Base-by-base conservation (phyloP, 2,888 invertebrate species). In the Parnassius mnemosyne region DNA sequence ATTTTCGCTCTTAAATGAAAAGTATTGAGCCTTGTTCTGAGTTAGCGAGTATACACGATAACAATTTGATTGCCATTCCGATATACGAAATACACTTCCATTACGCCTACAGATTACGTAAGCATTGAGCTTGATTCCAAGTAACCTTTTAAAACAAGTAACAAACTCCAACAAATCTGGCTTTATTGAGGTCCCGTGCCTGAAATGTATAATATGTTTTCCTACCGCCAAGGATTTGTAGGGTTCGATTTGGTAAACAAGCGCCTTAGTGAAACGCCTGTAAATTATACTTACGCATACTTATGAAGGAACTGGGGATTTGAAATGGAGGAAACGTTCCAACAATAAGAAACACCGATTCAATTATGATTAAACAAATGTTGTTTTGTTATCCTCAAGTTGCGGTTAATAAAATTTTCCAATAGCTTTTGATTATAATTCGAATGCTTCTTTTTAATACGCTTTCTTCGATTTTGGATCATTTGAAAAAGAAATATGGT, bases 41-140 rank as follows among this genome's bases (percentile, higher is more conserved):
- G 41, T 55, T 59, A 63, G 54, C 58, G 63, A 55, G 58, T 51
- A 55, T 49, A 53, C 63, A 25, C 44, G 54, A 55, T 58, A 51
- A 62, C 62, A 57, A 62, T 62, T 62, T 62, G 62, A 63, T 63
- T 63, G 51, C 55, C 51, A 13, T 56, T 59, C 51, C 16, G 59
- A 63, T 63, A 63, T 63, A 54, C 59, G 20, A 47, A 52, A 63
- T 63, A 55, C 59, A 47, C 55, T 47, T 9, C 42, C 55, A 53
- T 63, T 59, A 56, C 52, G 41, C 47, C 54, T 11, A 59, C 47
- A 51, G 55, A 53, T 41, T 47, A 51, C 47, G 55, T 59, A 59
- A 56, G 59, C 54, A n/a, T 51, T 52, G 41, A 59, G 58, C 51
- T 51, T 52, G 55, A 55, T 47, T 59, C 54, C 51, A 20, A 59